A percentile compares a stretch with the other conserved stretches of the same genome.
These are phyloP conservation scores for Calidris pygmaea DNA, from an alignment of 2,113 vertebrate species.

Conservation along the genomic window DNA sequence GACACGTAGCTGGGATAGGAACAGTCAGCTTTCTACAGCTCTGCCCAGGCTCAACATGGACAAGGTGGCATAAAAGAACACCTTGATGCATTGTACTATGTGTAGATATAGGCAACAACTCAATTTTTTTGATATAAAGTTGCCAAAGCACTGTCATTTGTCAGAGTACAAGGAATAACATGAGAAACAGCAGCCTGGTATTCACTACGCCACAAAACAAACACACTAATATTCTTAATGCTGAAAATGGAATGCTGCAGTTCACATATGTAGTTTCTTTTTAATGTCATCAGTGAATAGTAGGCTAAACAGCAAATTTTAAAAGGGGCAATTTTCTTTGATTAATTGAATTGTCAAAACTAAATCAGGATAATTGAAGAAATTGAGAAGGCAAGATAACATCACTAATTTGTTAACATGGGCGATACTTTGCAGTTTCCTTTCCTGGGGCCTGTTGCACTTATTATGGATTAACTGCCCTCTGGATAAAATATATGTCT, in stretches of 20 bases:
- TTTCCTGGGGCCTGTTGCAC: neutral
- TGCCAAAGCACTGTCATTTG: neutral
- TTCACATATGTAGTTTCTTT: neutral
- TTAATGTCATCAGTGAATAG: neutral
- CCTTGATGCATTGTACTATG: accelerated
- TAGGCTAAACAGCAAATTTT: neutral
- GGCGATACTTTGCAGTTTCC: neutral
- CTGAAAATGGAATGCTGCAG: neutral
- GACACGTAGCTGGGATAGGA: accelerated
- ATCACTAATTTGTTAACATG: neutral
- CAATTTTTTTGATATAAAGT: neutral
- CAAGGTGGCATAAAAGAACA: neutral
- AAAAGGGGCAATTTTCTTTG: neutral
- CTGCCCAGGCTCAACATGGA: neutral
- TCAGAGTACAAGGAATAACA: neutral
- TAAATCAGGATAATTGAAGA: neutral
- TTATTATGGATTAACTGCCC: neutral
- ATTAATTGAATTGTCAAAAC: neutral
- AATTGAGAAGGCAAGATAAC: neutral
- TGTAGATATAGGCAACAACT: neutral
- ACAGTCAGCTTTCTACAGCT: too few species aligned
- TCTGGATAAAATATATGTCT: neutral
- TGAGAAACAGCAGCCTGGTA: neutral
- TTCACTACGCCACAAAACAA: neutral
- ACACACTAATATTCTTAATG: neutral